phyloP scores from a whole-genome alignment of 2,113 vertebrate genomes.

The Gobius niger region DNA sequence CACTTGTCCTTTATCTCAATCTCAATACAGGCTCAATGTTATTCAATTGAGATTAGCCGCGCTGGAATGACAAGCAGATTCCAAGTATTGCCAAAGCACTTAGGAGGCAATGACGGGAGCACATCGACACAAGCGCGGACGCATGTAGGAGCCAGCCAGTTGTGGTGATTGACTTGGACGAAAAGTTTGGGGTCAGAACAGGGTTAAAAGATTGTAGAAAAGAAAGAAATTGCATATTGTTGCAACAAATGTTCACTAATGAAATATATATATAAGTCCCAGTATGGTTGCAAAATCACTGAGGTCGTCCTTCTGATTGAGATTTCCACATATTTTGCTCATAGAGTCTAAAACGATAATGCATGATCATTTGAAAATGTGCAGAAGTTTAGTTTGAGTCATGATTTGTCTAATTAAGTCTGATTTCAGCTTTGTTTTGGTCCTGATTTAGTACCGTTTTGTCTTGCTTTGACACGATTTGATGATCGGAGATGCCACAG shows the following conservation, averaged over 20 bases:
- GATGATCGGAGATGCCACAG: constrained; percentile 24
- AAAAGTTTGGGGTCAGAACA: constrained; percentile 27
- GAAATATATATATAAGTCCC: no score
- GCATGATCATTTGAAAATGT: no score
- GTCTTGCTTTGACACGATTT: no score
- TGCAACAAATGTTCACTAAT: no score
- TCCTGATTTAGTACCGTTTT: no score
- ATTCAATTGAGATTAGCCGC: constrained; percentile 78
- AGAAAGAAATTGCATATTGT: constrained; percentile 26
- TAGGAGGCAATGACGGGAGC: constrained; percentile 77
- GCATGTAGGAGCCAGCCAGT: constrained; percentile 53
- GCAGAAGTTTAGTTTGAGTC: no score
- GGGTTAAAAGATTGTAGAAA: neutral
- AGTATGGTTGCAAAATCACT: no score
- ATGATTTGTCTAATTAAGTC: no score
- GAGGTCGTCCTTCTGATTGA: no score
- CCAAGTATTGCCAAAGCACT: constrained; percentile 78
- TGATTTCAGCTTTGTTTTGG: no score
- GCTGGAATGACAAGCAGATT: constrained; percentile 77
- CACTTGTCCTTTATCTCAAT: constrained; percentile 63
- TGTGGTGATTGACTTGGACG: constrained; percentile 22
- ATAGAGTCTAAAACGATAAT: no score
- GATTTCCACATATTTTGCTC: no score
- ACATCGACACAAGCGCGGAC: constrained; percentile 67
- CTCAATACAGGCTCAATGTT: constrained; percentile 73